Evolutionary conservation across 2,113 vertebrate species (phyloP).

Genomic region (Sylvilagus bachmani): DNA sequence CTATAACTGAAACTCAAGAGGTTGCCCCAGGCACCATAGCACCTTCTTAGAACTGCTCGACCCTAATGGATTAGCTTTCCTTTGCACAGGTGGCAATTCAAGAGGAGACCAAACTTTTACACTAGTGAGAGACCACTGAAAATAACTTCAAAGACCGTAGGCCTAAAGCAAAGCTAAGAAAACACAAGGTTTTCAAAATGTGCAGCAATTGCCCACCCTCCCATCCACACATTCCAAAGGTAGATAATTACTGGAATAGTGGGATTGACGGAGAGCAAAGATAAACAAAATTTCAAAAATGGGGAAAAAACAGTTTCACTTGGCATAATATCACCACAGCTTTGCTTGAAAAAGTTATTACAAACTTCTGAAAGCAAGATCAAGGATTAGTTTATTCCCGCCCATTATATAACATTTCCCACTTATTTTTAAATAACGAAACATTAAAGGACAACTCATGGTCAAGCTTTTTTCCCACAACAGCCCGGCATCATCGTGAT

Average conservation of each 20-base stretch:
- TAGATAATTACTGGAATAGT: not conserved
- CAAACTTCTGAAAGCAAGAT: not conserved
- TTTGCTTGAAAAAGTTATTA: not conserved
- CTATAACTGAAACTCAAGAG: conserved; percentile 93
- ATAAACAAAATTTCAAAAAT: not conserved
- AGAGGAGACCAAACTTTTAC: conserved; percentile 90
- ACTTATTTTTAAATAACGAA: not conserved
- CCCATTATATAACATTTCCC: not conserved
- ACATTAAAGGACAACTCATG: not conserved
- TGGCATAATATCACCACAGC: not conserved
- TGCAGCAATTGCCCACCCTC: conserved; percentile 43
- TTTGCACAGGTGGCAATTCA: conserved; percentile 92
- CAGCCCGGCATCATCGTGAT: not conserved
- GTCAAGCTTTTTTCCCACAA: not conserved
- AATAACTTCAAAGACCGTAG: conserved; percentile 86
- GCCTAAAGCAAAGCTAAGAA: conserved; percentile 70
- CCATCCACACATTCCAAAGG: not conserved
- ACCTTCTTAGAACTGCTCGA: conserved; percentile 90
- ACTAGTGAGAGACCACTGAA: conserved; percentile 85
- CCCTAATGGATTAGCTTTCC: conserved; percentile 95
- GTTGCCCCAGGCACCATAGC: conserved; percentile 88
- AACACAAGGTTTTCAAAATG: conserved; percentile 60
- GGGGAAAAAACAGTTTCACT: not conserved
- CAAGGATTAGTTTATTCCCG: not conserved
- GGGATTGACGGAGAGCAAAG: not conserved